These are phyloP conservation scores for Conchocele bisecta DNA, from an alignment of 2,888 invertebrate genomes.

Conservation along the genomic window DNA sequence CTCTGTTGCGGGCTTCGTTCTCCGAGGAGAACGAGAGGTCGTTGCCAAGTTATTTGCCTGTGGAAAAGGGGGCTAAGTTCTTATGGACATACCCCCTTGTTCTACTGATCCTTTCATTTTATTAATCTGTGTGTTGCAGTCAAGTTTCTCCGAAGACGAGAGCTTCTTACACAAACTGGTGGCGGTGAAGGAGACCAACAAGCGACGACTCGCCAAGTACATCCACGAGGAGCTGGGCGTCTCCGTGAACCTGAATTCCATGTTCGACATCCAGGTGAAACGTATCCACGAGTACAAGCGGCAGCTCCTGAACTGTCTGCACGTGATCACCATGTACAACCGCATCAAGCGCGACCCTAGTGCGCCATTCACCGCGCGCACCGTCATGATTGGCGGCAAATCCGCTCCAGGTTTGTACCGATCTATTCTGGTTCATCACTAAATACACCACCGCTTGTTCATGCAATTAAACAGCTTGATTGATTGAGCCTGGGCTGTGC, in stretches of 20 bases:
- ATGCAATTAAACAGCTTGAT: too few species aligned
- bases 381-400: slow-evolving; percentile 94
- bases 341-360: slow-evolving; percentile 96
- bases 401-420: too few species aligned
- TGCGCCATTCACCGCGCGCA: slow-evolving; percentile 92
- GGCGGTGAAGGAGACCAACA: slow-evolving; percentile 98
- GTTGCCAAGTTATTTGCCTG: not conserved
- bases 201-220: slow-evolving; percentile 92
- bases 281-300: slow-evolving; percentile 99
- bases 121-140: slow-evolving; percentile 9
- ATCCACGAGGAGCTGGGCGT: slow-evolving; percentile 94
- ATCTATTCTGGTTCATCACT: too few species aligned
- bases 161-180: slow-evolving; percentile 94
- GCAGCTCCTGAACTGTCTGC: slow-evolving; percentile 97
- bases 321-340: slow-evolving; percentile 96
- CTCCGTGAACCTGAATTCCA: slow-evolving; percentile 94
- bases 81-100: too few species aligned
- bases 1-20: too few species aligned
- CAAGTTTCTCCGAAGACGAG: slow-evolving; percentile 88
- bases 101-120: too few species aligned
- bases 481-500: too few species aligned
- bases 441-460: too few species aligned
- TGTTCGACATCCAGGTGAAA: slow-evolving; percentile 98
- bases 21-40: not conserved
- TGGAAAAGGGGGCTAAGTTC: too few species aligned